Conservation (phyloP, 1,140 invertebrate genomes). For the Subanguina moxae region DNA sequence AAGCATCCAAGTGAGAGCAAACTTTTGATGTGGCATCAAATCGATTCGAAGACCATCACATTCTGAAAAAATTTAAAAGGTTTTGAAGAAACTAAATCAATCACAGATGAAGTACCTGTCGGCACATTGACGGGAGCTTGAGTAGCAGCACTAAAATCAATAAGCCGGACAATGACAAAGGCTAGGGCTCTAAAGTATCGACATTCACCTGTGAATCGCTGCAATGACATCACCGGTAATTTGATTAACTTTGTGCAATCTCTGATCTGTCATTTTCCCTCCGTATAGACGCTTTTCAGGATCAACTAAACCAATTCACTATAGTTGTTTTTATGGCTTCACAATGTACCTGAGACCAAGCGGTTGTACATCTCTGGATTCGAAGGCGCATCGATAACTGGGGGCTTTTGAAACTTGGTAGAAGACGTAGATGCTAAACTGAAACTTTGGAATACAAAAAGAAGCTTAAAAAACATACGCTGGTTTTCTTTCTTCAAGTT, state of each 20-base stretch:
- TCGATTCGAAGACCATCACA: conserved; percentile 43
- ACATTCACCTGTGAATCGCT: conserved; percentile 43
- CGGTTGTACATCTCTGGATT: conserved; percentile 5
- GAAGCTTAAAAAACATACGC: too few relatives aligned
- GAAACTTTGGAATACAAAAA: too few relatives aligned
- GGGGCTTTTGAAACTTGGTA: too few relatives aligned
- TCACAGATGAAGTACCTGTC: not conserved
- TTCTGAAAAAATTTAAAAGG: too few relatives aligned
- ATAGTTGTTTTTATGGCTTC: not conserved
- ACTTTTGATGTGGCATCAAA: conserved; percentile 80
- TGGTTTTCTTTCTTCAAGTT: too few relatives aligned
- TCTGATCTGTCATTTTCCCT: conserved; percentile 47
- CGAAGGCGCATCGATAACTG: not conserved
- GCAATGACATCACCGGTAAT: conserved; percentile 36
- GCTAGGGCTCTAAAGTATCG: too few relatives aligned
- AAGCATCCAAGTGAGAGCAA: conserved; percentile 78
- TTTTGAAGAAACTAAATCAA: too few relatives aligned
- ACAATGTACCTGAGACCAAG: not conserved
- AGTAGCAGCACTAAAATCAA: conserved; percentile 36
- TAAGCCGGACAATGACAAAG: not conserved
- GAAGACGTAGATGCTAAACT: too few relatives aligned
- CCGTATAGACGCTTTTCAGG: conserved; percentile 34
- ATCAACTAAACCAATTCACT: conserved; percentile 1
- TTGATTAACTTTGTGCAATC: conserved; percentile 23
- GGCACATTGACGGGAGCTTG: conserved; percentile 33